Conservation (phyloP, 2,888 invertebrate genomes). For the Pristionchus exspectatus region DNA sequence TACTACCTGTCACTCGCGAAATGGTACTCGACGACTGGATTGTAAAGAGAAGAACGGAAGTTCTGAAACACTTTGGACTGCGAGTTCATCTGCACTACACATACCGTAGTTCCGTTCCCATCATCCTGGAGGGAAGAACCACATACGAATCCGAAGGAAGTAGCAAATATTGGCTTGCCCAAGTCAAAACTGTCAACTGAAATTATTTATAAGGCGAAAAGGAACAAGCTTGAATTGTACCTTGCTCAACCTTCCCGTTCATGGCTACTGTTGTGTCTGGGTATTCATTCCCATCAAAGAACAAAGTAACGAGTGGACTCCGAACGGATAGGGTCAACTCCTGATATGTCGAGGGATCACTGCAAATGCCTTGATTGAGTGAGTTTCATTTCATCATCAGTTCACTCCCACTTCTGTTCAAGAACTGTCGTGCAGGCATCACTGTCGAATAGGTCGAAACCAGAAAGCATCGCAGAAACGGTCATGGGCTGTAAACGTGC, state of each 20-base stretch:
- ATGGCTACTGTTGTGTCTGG: background rate
- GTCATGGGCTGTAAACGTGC: background rate
- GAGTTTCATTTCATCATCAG: too few species aligned
- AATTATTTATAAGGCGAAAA: too few species aligned
- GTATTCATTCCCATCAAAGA: background rate
- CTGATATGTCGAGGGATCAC: background rate
- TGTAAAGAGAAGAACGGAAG: background rate
- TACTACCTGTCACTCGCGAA: background rate
- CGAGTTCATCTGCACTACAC: background rate
- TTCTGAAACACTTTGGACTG: background rate
- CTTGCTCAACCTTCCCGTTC: background rate
- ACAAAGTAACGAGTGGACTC: background rate
- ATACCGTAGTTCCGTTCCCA: background rate
- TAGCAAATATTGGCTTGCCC: background rate
- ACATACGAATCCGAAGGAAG: background rate
- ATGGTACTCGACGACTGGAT: background rate
- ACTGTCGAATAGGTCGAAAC: background rate
- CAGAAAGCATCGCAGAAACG: background rate
- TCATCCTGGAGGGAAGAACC: background rate
- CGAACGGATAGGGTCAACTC: background rate
- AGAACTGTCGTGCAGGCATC: background rate
- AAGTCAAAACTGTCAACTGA: background rate
- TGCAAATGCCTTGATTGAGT: too few species aligned
- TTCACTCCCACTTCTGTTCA: background rate
- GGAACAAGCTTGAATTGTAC: too few species aligned